phyloP scores from a whole-genome alignment of 2,113 vertebrate species.

The Anarhynchus alexandrinus region DNA sequence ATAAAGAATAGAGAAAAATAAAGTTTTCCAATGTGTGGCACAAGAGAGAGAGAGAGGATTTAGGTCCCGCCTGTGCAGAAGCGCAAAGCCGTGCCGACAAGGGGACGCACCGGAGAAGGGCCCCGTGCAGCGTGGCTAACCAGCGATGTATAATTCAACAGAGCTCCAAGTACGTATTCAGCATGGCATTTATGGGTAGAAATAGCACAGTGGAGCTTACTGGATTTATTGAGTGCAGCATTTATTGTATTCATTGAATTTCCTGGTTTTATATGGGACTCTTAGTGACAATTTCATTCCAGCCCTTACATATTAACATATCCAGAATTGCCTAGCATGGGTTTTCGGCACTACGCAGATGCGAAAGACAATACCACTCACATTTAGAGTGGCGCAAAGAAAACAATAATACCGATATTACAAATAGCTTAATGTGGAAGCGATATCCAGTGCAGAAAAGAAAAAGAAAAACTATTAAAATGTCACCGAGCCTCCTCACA shows the following conservation, averaged over 20 bases:
- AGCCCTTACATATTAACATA: neutral
- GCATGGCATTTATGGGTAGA: neutral
- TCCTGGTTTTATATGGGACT: neutral
- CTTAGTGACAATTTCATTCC: neutral
- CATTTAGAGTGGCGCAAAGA: accelerated
- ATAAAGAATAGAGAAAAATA: neutral
- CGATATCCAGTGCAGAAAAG: neutral
- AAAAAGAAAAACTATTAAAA: neutral
- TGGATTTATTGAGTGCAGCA: neutral
- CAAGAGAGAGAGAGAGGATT: neutral
- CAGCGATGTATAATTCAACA: neutral
- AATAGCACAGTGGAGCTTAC: neutral
- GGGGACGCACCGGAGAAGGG: too few species aligned
- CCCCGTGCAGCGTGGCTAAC: accelerated
- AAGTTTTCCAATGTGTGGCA: neutral
- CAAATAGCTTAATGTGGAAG: neutral
- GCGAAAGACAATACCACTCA: neutral
- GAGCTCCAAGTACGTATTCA: neutral
- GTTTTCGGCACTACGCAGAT: neutral
- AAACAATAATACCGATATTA: neutral
- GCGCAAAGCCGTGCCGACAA: neutral
- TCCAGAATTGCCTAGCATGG: neutral
- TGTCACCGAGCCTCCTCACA: accelerated
- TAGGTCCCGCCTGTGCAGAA: neutral
- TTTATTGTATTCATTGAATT: neutral